A percentile compares a stretch with the other conserved stretches of the same genome.
Evolutionary conservation across 2,888 invertebrate genomes (phyloP).

Genomic region (Erannis defoliaria): DNA sequence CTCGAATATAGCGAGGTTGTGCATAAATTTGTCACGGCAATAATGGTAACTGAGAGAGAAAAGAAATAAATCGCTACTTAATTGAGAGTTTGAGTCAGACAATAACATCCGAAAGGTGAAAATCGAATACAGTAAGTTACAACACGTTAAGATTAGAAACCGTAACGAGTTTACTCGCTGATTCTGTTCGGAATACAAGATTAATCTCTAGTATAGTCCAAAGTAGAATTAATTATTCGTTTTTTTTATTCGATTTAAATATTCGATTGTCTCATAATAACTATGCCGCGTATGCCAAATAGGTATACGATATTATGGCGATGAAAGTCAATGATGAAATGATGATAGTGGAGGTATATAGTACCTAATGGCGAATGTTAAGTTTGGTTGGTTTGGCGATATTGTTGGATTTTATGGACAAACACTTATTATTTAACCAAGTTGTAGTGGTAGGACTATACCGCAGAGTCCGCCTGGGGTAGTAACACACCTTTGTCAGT

Average conservation of each 20-base stretch:
- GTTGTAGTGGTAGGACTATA: too few relatives aligned
- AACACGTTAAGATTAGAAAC: constrained; percentile 63
- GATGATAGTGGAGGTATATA: too few relatives aligned
- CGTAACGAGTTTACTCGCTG: constrained; percentile 50
- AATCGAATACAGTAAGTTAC: constrained; percentile 40
- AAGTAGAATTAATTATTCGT: background rate
- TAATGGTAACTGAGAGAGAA: background rate
- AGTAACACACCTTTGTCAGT: too few relatives aligned
- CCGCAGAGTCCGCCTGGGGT: too few relatives aligned
- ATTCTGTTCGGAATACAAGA: constrained; percentile 22
- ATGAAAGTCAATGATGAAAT: too few relatives aligned
- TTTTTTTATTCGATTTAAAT: background rate
- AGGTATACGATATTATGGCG: too few relatives aligned
- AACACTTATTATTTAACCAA: too few relatives aligned
- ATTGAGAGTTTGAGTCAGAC: constrained; percentile 15
- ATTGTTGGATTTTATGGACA: too few relatives aligned
- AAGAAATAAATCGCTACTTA: constrained; percentile 15
- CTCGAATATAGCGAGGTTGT: background rate
- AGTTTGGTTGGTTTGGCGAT: too few relatives aligned
- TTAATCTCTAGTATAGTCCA: constrained; percentile 10
- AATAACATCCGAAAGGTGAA: constrained; percentile 37
- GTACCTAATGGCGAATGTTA: too few relatives aligned
- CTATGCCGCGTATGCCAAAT: too few relatives aligned
- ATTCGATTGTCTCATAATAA: too few relatives aligned
- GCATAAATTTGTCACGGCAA: background rate